Evolutionary conservation across 2,888 invertebrate species (phyloP).

Genomic region (Eugnorisma glareosa): DNA sequence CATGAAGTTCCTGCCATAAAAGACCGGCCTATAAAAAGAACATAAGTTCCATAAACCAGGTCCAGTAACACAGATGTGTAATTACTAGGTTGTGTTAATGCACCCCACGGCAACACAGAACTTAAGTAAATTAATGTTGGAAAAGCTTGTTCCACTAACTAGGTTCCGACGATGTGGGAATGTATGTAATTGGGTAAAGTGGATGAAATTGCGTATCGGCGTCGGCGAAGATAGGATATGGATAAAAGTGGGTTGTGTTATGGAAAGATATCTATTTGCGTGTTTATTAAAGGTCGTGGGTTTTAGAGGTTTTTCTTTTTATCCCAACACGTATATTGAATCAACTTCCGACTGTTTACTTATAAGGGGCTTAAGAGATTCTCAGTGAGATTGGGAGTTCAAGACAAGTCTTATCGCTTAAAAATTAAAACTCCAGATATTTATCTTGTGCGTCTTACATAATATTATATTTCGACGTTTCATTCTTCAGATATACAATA

Average conservation of each 20-base stretch:
- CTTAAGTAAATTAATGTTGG: slow-evolving; percentile 27
- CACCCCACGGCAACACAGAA: slow-evolving; percentile 27
- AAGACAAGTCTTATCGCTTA: neutral
- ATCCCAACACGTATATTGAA: neutral
- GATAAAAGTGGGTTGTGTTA: slow-evolving; percentile 30
- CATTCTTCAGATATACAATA: too few species aligned
- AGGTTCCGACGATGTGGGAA: slow-evolving; percentile 36
- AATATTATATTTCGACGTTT: too few species aligned
- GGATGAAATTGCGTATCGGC: slow-evolving; percentile 41
- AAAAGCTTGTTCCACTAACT: slow-evolving; percentile 34
- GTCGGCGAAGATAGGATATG: slow-evolving; percentile 11
- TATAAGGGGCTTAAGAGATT: neutral
- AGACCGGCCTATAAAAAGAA: slow-evolving; percentile 36
- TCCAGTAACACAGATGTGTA: slow-evolving; percentile 31
- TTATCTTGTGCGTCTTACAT: neutral
- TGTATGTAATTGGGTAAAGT: slow-evolving; percentile 56
- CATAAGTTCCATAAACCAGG: slow-evolving; percentile 30
- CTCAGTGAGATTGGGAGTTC: neutral
- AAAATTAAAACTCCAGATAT: neutral
- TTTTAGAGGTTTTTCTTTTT: slow-evolving; percentile 18
- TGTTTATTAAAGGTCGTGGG: slow-evolving; percentile 5
- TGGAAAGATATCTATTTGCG: slow-evolving; percentile 22
- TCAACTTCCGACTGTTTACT: neutral
- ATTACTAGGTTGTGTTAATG: slow-evolving; percentile 47
- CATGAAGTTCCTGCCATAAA: slow-evolving; percentile 19